Conservation (phyloP, 2,797 vertebrate species). For the Tenualosa thibaudeaui region DNA sequence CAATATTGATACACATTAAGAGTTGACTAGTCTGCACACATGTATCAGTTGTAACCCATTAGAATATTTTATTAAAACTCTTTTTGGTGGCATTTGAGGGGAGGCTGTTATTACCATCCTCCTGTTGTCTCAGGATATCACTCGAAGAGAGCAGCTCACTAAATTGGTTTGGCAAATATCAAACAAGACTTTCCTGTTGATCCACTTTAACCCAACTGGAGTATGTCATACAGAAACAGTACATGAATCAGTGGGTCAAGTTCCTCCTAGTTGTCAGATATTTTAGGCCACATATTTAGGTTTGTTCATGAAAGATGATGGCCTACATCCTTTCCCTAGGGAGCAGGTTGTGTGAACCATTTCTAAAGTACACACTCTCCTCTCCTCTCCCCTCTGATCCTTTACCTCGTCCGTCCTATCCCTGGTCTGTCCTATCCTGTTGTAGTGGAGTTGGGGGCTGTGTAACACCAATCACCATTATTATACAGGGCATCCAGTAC, state of each 20-base stretch:
- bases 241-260: background rate
- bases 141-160: background rate
- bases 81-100: too few relatives aligned
- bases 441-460: too few relatives aligned
- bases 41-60: too few relatives aligned
- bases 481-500: background rate
- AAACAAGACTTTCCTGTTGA: background rate
- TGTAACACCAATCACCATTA: background rate
- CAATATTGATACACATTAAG: too few relatives aligned
- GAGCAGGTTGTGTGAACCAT: background rate
- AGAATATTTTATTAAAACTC: too few relatives aligned
- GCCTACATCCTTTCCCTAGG: background rate
- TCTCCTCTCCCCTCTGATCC: background rate
- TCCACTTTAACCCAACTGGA: conserved; percentile 1
- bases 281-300: background rate
- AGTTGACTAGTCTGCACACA: too few relatives aligned
- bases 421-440: too few relatives aligned
- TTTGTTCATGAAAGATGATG: background rate
- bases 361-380: background rate
- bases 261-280: background rate
- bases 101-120: background rate
- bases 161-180: background rate
- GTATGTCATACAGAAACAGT: background rate
- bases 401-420: background rate
- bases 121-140: background rate